A percentile compares a stretch with the other conserved stretches of the same genome.
phyloP scores from a whole-genome alignment of 2,113 vertebrate species.

The Colius striatus region DNA sequence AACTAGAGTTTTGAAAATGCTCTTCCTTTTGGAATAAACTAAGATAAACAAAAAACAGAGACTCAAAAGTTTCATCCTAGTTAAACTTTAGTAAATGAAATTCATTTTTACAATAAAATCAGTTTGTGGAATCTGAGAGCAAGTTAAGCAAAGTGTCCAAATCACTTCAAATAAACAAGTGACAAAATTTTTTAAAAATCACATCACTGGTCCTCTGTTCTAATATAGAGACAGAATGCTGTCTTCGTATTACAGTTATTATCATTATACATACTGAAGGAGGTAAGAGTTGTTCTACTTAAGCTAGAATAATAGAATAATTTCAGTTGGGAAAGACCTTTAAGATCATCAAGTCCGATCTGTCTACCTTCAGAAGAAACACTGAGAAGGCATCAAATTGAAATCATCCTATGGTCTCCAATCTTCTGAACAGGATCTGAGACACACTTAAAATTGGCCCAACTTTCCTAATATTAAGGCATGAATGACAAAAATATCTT shows the following conservation, averaged over 20 bases:
- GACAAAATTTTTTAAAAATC: not conserved
- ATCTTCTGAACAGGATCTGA: too few species aligned
- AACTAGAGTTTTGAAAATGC: not conserved
- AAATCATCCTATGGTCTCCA: not conserved
- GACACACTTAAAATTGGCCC: not conserved
- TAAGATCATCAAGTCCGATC: too few species aligned
- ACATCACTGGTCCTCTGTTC: not conserved
- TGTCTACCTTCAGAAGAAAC: not conserved
- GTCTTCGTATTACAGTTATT: not conserved
- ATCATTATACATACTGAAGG: not conserved
- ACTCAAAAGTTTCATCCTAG: not conserved
- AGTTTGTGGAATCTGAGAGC: not conserved
- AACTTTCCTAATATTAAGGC: not conserved
- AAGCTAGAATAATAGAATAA: not conserved
- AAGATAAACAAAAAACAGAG: not conserved
- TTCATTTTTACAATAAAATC: not conserved
- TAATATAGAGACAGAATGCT: not conserved
- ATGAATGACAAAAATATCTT: not conserved
- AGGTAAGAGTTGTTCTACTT: not conserved
- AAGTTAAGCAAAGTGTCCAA: not conserved
- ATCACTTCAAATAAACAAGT: not conserved
- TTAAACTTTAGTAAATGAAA: not conserved
- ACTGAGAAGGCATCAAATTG: not conserved
- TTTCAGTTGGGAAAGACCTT: too few species aligned
- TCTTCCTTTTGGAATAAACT: not conserved